Percentiles rank a stretch among this genome's conserved stretches.
Evolutionary conservation across 2,888 invertebrate species (phyloP).

Genomic region (Pyrocoelia pectoralis): DNA sequence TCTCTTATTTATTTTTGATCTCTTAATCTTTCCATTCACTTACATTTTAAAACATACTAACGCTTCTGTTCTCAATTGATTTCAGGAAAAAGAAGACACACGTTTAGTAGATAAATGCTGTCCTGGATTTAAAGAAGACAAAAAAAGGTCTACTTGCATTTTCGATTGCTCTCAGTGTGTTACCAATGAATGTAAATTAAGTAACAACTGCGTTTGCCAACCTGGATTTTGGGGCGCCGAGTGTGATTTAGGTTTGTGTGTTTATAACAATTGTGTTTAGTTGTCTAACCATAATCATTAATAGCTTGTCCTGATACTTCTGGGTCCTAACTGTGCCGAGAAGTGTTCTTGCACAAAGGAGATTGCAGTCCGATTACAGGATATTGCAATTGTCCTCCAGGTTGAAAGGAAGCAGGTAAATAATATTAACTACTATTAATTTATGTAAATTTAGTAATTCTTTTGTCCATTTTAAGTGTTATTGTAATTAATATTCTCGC

Average conservation of each 20-base stretch:
- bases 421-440: too few relatives aligned
- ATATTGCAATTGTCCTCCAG: slow-evolving; percentile 71
- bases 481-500: neutral
- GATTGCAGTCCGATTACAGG: slow-evolving; percentile 72
- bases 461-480: neutral
- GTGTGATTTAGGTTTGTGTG: slow-evolving; percentile 66
- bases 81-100: slow-evolving; percentile 73
- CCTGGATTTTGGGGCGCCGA: slow-evolving; percentile 68
- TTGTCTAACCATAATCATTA: too few relatives aligned
- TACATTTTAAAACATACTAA: too few relatives aligned
- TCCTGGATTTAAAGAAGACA: slow-evolving; percentile 72
- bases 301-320: slow-evolving; percentile 25
- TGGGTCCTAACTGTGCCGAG: slow-evolving; percentile 79
- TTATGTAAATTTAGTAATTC: neutral
- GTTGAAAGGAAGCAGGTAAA: slow-evolving; percentile 73
- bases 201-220: slow-evolving; percentile 67
- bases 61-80: too few relatives aligned
- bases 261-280: neutral
- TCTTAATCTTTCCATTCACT: too few relatives aligned
- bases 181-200: slow-evolving; percentile 68
- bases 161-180: slow-evolving; percentile 59
- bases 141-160: slow-evolving; percentile 54
- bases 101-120: slow-evolving; percentile 78
- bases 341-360: slow-evolving; percentile 70
- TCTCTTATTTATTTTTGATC: too few relatives aligned